Conservation (phyloP, 2,113 vertebrate genomes). For the Neogale vison region DNA sequence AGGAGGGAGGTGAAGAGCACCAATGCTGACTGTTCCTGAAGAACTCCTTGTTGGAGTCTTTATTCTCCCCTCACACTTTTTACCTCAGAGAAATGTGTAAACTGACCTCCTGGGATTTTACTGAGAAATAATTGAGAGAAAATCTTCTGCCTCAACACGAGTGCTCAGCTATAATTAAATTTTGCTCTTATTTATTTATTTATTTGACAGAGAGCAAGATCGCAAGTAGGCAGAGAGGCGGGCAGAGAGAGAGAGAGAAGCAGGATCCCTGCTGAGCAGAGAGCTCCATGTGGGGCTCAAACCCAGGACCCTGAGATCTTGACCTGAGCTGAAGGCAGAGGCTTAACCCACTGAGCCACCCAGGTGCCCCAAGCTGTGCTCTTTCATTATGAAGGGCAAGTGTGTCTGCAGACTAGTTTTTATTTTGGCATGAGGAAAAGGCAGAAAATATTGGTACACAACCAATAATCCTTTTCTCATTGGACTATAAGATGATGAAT, state of each 20-base stretch:
- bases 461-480: background rate
- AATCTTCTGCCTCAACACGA: background rate
- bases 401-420: background rate
- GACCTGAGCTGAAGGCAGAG: no score
- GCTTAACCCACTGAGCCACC: no score
- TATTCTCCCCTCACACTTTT: background rate
- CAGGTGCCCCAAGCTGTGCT: background rate
- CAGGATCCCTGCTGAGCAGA: no score
- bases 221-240: no score
- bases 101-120: background rate
- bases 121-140: constrained; percentile 17
- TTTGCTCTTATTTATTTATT: background rate
- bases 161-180: constrained; percentile 1
- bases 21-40: background rate
- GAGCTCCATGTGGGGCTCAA: no score
- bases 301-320: no score
- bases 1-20: fast-evolving
- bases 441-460: constrained; percentile 12
- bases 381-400: background rate
- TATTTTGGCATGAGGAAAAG: background rate
- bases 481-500: background rate
- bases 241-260: no score
- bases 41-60: background rate
- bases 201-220: no score
- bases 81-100: background rate